Evolutionary conservation across 2,113 vertebrate species (phyloP).

Genomic region (Tyto alba): DNA sequence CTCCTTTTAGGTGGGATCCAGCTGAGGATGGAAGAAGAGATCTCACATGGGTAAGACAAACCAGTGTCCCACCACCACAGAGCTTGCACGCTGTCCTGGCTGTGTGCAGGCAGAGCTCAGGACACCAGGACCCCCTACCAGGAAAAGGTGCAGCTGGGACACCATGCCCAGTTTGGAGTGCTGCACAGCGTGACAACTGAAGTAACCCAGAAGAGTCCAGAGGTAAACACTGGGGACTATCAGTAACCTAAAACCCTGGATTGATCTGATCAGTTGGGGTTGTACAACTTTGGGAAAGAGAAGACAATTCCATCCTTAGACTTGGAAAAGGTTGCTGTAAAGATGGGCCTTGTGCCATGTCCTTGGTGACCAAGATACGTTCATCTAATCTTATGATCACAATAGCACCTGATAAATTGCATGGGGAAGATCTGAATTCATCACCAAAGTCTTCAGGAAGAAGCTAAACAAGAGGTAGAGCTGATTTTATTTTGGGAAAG

Average conservation of each 20-base stretch:
- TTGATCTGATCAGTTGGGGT: background rate
- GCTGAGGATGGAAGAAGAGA: background rate
- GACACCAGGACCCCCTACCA: background rate
- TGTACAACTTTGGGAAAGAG: background rate
- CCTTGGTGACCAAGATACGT: background rate
- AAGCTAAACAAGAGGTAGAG: background rate
- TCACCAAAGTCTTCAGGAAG: background rate
- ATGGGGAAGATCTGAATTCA: background rate
- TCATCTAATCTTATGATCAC: background rate
- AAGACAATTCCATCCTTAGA: background rate
- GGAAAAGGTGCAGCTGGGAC: background rate
- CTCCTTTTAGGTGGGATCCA: background rate
- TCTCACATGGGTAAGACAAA: background rate
- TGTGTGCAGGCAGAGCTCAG: background rate
- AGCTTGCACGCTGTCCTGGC: rapidly evolving
- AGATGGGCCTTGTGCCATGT: background rate
- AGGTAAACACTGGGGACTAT: rapidly evolving
- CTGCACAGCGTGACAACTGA: background rate
- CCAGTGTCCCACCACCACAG: background rate
- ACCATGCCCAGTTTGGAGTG: background rate
- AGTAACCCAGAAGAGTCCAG: background rate
- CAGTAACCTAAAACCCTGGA: background rate
- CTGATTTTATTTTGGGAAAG: background rate
- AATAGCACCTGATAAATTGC: background rate
- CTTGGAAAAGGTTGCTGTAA: background rate